Percentiles rank a stretch among this genome's conserved stretches.
Evolutionary conservation across 2,888 invertebrate genomes (phyloP).

Genomic region (Drosophila koepferae): DNA sequence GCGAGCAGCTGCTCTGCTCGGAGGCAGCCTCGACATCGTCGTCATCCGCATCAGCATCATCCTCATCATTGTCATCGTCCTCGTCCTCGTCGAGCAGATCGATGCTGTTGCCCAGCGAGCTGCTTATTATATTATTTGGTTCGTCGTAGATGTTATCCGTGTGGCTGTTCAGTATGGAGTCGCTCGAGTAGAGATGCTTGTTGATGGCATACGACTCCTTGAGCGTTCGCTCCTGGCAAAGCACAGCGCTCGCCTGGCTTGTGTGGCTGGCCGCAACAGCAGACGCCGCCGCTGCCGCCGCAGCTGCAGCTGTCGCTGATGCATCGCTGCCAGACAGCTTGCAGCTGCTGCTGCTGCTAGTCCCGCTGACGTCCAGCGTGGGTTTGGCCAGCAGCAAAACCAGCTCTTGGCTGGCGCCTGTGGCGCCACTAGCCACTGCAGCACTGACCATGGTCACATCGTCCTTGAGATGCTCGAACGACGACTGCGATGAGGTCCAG

Average conservation of each 20-base stretch:
- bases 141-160: slow-evolving; percentile 85
- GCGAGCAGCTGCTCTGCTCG: slow-evolving; percentile 76
- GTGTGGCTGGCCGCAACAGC: slow-evolving; percentile 27
- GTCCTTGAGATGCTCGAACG: slow-evolving; percentile 82
- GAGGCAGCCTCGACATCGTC: slow-evolving; percentile 70
- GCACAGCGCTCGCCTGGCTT: slow-evolving; percentile 5
- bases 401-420: slow-evolving; percentile 49
- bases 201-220: slow-evolving; percentile 82
- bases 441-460: slow-evolving; percentile 57
- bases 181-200: slow-evolving; percentile 84
- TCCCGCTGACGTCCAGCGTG: slow-evolving; percentile 12
- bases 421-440: slow-evolving; percentile 23
- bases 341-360: background rate
- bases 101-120: slow-evolving; percentile 81
- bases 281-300: background rate
- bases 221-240: slow-evolving; percentile 55
- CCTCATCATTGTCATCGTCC: slow-evolving; percentile 21
- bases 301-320: background rate
- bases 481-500: slow-evolving; percentile 84
- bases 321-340: slow-evolving; percentile 5
- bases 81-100: slow-evolving; percentile 76
- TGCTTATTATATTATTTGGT: slow-evolving; percentile 83
- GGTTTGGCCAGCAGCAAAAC: slow-evolving; percentile 51
- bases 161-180: slow-evolving; percentile 83
- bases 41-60: slow-evolving; percentile 22